These are phyloP conservation scores for Fabriciana adippe DNA, from an alignment of 2,888 invertebrate species.

Conservation along the genomic window DNA sequence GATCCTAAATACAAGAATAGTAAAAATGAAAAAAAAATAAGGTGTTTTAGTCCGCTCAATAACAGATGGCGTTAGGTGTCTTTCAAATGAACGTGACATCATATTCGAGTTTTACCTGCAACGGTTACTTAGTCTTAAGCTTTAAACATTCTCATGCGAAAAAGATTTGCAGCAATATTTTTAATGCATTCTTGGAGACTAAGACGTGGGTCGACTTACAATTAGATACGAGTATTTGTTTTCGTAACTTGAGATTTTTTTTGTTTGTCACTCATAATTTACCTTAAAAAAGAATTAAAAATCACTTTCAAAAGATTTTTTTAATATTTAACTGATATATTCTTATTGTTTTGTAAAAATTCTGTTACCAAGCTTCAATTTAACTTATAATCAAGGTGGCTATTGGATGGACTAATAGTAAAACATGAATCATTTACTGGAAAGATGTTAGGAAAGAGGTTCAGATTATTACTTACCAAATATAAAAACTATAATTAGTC, in stretches of 20 bases:
- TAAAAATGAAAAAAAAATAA: neutral
- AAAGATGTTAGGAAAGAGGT: too few species aligned
- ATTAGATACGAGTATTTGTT: constrained; percentile 57
- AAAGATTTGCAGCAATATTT: constrained; percentile 62
- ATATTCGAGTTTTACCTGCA: constrained; percentile 50
- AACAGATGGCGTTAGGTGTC: constrained; percentile 59
- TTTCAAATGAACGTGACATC: constrained; percentile 47
- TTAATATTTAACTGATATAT: too few species aligned
- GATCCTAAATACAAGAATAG: too few species aligned
- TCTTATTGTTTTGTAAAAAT: too few species aligned
- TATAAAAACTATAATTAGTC: too few species aligned
- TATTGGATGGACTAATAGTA: too few species aligned
- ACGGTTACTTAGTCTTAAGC: constrained; percentile 54
- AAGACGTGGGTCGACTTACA: constrained; percentile 67
- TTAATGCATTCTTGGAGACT: constrained; percentile 68
- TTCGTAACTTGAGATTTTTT: constrained; percentile 50
- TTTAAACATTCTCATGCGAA: constrained; percentile 64
- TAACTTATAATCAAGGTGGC: too few species aligned
- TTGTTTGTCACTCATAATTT: constrained; percentile 25
- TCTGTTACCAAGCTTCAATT: too few species aligned
- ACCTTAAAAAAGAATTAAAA: constrained; percentile 6
- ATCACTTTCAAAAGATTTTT: too few species aligned
- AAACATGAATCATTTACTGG: too few species aligned
- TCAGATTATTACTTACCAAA: too few species aligned
- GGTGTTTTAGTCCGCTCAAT: constrained; percentile 48